Base-by-base conservation (phyloP, 2,113 vertebrate genomes). In the Gymnarchus niloticus region DNA sequence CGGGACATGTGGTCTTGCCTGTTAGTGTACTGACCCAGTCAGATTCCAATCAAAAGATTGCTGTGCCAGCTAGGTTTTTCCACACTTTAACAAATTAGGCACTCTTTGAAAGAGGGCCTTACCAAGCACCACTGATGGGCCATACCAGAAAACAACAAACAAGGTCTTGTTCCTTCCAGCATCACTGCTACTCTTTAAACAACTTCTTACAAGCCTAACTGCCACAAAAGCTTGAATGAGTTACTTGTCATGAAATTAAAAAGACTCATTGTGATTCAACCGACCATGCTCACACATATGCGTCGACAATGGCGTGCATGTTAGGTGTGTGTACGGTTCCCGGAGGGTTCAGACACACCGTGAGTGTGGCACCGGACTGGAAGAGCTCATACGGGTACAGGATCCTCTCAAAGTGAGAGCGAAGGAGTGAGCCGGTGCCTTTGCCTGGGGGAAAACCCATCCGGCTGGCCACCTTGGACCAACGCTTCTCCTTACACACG, bases 361-460 rank as follows among this genome's bases (percentile, higher is more conserved):
- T 97, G 51, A 99, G 95, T 73, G 97, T 96, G 88, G 97, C 97
- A 76, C 98, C 97, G n/a, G 97, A 97, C 85, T 99, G 97, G 92
- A 99, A 99, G 87, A 99, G 96, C 83, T 99, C 98, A 1, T 99
- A 99, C 0, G 98, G 98, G 90, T 99, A 99, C 4, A 99, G 95
- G 90, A 99, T 97, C 87, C 96, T 93, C 89, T 99, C 97, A 80
- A 98, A 99, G 88, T 99, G 98, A 37, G 96, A 96, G 87, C 98
- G 98, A 52, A 99, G 92, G 83, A 99, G 90, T 0, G 98, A 97
- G 0, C 97, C 97, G 0, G 94, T 96, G 89, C 96, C 96, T 92
- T 96, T 99, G 83, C 97, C 97, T 0, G 95, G 91, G n/a, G 98
- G 95, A 90, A 97, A 99, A 82, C 97, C 97, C 94, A 99, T 96